Percentiles rank a stretch among this genome's conserved stretches.
Evolutionary conservation across 1,140 invertebrate species (phyloP).

Genomic region (Drosophila orosa): DNA sequence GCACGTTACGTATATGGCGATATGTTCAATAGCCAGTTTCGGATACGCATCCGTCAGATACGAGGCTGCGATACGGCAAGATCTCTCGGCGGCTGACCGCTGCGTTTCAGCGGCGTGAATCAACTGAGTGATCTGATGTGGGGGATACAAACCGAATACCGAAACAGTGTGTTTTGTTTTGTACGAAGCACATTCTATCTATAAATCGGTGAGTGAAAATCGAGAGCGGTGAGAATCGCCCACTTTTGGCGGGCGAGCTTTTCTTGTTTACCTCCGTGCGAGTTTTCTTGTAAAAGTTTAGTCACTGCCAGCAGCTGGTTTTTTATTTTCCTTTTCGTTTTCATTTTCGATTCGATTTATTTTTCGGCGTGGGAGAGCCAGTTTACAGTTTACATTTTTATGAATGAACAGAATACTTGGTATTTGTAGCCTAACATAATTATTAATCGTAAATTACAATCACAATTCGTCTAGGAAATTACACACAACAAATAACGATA

Average conservation of each 20-base stretch:
- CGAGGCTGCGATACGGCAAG: conserved; percentile 3
- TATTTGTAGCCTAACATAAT: conserved; percentile 44
- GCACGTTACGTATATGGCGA: conserved; percentile 59
- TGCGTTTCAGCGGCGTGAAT: conserved; percentile 55
- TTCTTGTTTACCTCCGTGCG: conserved; percentile 55
- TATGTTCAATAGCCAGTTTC: conserved; percentile 62
- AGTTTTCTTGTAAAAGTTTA: conserved; percentile 55
- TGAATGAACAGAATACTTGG: conserved; percentile 69
- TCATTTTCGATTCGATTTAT: conserved; percentile 24
- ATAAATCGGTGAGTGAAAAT: conserved; percentile 54
- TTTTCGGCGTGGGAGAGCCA: conserved; percentile 51
- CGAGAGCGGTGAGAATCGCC: conserved; percentile 48
- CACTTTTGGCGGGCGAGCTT: conserved; percentile 37
- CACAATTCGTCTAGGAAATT: conserved; percentile 59
- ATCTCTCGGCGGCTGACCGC: conserved; percentile 52
- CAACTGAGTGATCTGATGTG: conserved; percentile 44
- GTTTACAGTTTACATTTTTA: conserved; percentile 69
- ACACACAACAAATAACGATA: conserved; percentile 57
- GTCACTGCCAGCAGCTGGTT: conserved; percentile 63
- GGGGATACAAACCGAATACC: conserved; percentile 7
- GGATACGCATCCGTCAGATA: conserved; percentile 24
- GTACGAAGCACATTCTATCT: conserved; percentile 34
- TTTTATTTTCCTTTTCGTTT: conserved; percentile 19
- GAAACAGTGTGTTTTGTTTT: conserved; percentile 65
- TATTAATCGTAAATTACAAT: conserved; percentile 58